These are phyloP conservation scores for Oxycera nigricornis DNA, from an alignment of 2,888 invertebrate species.

Conservation along the genomic window DNA sequence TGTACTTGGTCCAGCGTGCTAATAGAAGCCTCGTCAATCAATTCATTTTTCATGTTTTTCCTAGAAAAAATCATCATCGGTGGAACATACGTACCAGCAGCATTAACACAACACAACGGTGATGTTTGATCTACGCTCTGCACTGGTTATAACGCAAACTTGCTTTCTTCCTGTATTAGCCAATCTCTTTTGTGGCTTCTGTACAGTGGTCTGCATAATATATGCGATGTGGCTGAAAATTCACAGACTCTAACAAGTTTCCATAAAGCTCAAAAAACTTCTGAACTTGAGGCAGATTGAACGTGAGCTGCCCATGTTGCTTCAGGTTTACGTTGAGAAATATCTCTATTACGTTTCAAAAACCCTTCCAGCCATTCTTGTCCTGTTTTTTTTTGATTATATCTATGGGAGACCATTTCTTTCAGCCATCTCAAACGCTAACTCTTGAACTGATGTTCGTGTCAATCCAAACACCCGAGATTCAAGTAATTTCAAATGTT, in stretches of 20 bases:
- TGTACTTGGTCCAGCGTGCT: conserved; percentile 47
- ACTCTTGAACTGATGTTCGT: not conserved
- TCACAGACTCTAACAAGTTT: not conserved
- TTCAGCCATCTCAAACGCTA: not conserved
- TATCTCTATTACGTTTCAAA: not conserved
- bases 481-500: not conserved
- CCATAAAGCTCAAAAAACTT: conserved; percentile 47
- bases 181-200: conserved; percentile 55
- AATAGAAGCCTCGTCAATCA: conserved; percentile 52
- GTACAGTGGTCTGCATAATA: conserved; percentile 60
- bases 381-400: not conserved
- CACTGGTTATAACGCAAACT: conserved; percentile 51
- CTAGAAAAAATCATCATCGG: conserved; percentile 51
- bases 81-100: conserved; percentile 48
- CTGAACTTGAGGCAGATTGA: conserved; percentile 32
- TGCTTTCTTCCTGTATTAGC: conserved; percentile 57
- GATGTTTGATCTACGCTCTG: conserved; percentile 56
- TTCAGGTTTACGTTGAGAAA: not conserved
- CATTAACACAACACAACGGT: conserved; percentile 55
- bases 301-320: not conserved
- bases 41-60: conserved; percentile 5
- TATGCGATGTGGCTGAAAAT: conserved; percentile 46
- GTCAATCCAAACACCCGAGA: not conserved
- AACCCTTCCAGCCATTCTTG: not conserved
- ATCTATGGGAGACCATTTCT: not conserved